A percentile compares a stretch with the other conserved stretches of the same genome.
These are phyloP conservation scores for Pseudomyrmex gracilis DNA, from an alignment of 1,140 invertebrate species.

Conservation along the genomic window DNA sequence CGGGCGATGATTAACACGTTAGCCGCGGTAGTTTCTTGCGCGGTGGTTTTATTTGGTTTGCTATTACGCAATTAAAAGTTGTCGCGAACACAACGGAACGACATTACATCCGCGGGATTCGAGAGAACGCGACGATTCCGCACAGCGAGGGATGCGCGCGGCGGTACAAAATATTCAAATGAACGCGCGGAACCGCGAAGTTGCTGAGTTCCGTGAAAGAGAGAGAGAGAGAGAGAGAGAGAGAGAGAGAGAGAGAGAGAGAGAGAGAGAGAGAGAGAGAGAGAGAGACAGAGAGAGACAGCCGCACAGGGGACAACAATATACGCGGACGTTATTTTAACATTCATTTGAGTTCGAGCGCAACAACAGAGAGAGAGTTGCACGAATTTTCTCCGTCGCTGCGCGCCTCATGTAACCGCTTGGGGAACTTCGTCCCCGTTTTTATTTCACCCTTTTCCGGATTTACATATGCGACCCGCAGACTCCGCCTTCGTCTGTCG, in stretches of 20 bases:
- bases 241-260: no score
- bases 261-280: no score
- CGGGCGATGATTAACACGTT: background rate
- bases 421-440: constrained; percentile 36
- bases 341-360: constrained; percentile 47
- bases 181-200: constrained; percentile 4
- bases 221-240: no score
- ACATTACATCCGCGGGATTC: no score
- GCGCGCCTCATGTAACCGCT: constrained; percentile 39
- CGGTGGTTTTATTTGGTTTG: background rate
- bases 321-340: constrained; percentile 48
- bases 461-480: constrained; percentile 52
- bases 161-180: constrained; percentile 29
- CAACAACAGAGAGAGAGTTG: constrained; percentile 30
- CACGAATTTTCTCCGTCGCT: constrained; percentile 10
- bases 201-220: constrained; percentile 16
- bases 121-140: background rate
- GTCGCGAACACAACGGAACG: background rate
- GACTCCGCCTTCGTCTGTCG: constrained; percentile 36
- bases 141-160: background rate
- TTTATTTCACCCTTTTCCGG: constrained; percentile 50
- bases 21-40: background rate
- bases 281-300: no score
- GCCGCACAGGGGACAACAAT: constrained; percentile 3
- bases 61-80: constrained; percentile 8